Base-by-base conservation (phyloP, 2,888 invertebrate species). In the Thymelicus lineola region DNA sequence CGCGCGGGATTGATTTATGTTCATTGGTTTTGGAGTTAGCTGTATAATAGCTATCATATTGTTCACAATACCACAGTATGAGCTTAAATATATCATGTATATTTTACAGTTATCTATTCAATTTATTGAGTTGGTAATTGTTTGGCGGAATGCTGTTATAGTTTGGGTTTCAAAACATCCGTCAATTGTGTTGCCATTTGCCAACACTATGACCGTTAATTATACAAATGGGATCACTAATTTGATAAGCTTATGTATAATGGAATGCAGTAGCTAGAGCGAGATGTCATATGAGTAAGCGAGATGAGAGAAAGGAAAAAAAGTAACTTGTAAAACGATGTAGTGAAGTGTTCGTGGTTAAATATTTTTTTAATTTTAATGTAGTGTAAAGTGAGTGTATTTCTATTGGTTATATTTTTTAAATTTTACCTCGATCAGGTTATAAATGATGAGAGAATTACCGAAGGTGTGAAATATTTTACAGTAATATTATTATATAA, bases 1-100 rank as follows among this genome's bases (percentile, higher is more conserved):
- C 63, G 63, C 50, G 63, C 28, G 48, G n/a, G n/a, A 36, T 58
- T 69, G 69, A 69, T 63, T 69, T 69, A 69, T 63, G 62, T 17
- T 58, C 38, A 58, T 63, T 58, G 48, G n/a, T 38, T 38, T 57
- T 58, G 48, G n/a, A 63, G 46, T 59, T 15, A 17, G 36, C 50
- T 36, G 59, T 50, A 46, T 6, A 7, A 46, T 38, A 9, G 1
- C 7, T 45, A 38, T 28, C 28, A 14, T 60, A 14, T 45, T 60
- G 20, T 7, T 35, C 55, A 35, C 7, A 55, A 28, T 35, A 55
- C 20, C 5, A 20, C 20, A 0, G 17, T 20, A 10, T 10, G 0
- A 20, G 9, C 15, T 20, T 17, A 53, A 9, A 53, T 1, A 20
- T 53, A 3, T 20, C 9, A 20, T 53, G 20, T 53, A 53, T 4